Base-by-base conservation (phyloP, 2,888 invertebrate genomes). In the Athalia rosae region DNA sequence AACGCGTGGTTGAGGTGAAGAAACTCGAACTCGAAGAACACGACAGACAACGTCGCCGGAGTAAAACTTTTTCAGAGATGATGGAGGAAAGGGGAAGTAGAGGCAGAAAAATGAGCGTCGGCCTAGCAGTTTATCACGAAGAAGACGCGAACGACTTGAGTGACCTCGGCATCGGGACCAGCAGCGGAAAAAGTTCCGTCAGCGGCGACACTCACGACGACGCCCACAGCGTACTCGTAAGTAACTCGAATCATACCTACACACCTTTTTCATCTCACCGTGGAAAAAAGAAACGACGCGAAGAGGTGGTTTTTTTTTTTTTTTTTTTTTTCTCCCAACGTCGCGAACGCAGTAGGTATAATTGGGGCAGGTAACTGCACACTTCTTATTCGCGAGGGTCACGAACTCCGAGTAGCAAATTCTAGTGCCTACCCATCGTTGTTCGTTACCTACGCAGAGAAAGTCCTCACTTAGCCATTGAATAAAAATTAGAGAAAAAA, bases 1-100 rank as follows among this genome's bases (percentile, higher is more conserved):
- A 96, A 90, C 93, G 97, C 83, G 96, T 96, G 83, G 96, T 96
- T 81, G 97, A 97, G 91, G 96, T 96, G 84, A 96, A 96, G 86
- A 95, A 96, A 89, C 92, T 96, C 88, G 96, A 97, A 90, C 92
- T 94, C 89, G 96, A 96, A 84, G 94, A 95, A 86, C 91, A 92
- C 90, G 93, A 93, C 87, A 93, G 95, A 89, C 91, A 92, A 82
- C 93, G 95, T 84, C 93, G 94, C 85, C 95, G 95, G 92, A 74
- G 74, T 62, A 98, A 98, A 92, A 98, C 98, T 81, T 98, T 97
- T 92, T 96, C 94, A 88, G 97, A 98, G 91, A 98, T 98, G 95
- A 93, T 97, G 91, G 96, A 97, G 90, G 97, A 96, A 90, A 93
- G 96, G 94, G 87, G 88, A 59, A 88, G 82, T 81, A 91, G 92